phyloP scores from a whole-genome alignment of 2,888 invertebrate species.

The Conistra vaccinii region DNA sequence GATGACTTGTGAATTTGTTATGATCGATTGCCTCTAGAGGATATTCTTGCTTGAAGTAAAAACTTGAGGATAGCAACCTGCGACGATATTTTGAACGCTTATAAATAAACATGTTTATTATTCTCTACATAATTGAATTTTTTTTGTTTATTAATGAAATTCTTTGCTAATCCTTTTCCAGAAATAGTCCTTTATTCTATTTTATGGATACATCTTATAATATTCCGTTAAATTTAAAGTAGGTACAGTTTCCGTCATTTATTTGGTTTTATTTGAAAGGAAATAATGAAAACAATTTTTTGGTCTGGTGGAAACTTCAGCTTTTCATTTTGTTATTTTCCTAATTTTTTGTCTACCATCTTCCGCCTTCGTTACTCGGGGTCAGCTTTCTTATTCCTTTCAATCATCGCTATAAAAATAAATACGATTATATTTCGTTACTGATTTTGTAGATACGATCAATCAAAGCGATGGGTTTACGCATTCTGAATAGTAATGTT shows the following conservation, averaged over 20 bases:
- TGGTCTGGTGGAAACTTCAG: background rate
- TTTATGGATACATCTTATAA: background rate
- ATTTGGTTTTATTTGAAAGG: background rate
- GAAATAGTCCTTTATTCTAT: background rate
- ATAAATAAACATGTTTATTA: slow-evolving; percentile 67
- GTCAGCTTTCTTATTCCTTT: slow-evolving; percentile 42
- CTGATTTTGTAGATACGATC: slow-evolving; percentile 37
- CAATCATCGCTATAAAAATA: slow-evolving; percentile 17
- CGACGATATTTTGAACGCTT: slow-evolving; percentile 66
- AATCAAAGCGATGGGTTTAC: slow-evolving; percentile 44
- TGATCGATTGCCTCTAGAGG: slow-evolving; percentile 86
- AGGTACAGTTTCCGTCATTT: background rate
- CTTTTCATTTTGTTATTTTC: background rate
- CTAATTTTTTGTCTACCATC: background rate
- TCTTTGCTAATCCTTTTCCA: slow-evolving; percentile 22
- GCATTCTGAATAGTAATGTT: slow-evolving; percentile 46
- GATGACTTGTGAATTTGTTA: slow-evolving; percentile 91
- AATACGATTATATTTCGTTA: slow-evolving; percentile 19
- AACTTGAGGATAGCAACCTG: slow-evolving; percentile 80
- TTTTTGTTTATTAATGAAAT: slow-evolving; percentile 1
- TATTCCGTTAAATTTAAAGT: background rate
- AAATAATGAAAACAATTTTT: slow-evolving; percentile 2
- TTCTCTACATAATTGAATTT: slow-evolving; percentile 24
- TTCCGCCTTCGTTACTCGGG: slow-evolving; percentile 11
- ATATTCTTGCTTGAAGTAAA: slow-evolving; percentile 69